Base-by-base conservation (phyloP, 1,140 invertebrate species). In the Oryctes rhinoceros region DNA sequence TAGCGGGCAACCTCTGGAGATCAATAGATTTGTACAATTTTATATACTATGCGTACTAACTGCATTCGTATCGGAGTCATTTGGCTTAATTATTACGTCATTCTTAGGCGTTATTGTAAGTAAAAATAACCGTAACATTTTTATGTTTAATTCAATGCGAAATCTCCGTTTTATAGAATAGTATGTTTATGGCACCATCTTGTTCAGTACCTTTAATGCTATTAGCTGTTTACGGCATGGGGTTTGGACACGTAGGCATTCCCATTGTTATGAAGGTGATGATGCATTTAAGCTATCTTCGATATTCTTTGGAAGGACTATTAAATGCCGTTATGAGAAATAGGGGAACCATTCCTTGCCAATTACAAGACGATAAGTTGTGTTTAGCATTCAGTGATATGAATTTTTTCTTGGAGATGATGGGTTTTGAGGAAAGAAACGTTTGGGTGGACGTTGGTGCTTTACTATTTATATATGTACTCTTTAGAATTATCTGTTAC, bases 1-100 rank as follows among this genome's bases (percentile, higher is more conserved):
- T 86, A 97, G 96, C 0, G 92, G 92, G 49, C 97, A 99, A 87
- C 96, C 97, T 0, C 87, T 96, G 82, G 96, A 98, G 84, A 83
- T 92, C 0, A 87, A 90, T 9, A 90, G 97, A 79, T 94, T 95
- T 80, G 80, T 89, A 0, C 92, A 92, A 90, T 94, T 96, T 82
- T 92, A 91, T 59, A 84, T 89, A 0, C 91, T 92, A 30, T 93
- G 94, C 65, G 88, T 94, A 37, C 79, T 95, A 24, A 92, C 93
- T 0, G 91, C 92, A 4, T 87, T 95, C 1, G 94, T 94, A 53
- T 93, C 94, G 0, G 94, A 96, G 86, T 94, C 93, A 80, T 90
- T 95, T 86, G 95, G 92, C 3, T 87, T 94, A 1, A 88, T 94
- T 1, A 92, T 96, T 80, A 93, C 92, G 0, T 93, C 93, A 13